A percentile compares a stretch with the other conserved stretches of the same genome.
phyloP scores from a whole-genome alignment of 2,888 invertebrate genomes.

The Schizotus pectinicornis region DNA sequence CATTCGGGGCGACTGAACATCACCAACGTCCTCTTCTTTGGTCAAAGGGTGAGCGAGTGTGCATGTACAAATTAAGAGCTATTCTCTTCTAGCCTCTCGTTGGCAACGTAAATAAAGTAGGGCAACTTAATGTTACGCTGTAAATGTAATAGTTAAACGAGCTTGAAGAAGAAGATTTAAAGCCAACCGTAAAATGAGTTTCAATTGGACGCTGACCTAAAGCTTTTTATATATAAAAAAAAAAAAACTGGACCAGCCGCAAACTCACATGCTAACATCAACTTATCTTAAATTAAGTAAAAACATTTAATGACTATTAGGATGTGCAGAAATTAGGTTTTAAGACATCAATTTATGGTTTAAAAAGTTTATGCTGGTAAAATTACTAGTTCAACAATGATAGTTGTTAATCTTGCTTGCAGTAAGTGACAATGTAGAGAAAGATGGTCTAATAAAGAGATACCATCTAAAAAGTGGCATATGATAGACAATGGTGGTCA shows the following conservation, averaged over 20 bases:
- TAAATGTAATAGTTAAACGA: constrained; percentile 41
- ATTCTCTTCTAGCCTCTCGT: constrained; percentile 39
- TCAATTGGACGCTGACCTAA: constrained; percentile 1
- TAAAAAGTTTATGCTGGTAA: no score
- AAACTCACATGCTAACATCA: no score
- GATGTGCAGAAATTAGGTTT: no score
- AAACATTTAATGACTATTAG: no score
- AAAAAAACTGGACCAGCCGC: no score
- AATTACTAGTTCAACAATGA: no score
- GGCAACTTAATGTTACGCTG: constrained; percentile 36
- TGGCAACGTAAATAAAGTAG: constrained; percentile 41
- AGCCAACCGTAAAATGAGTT: constrained; percentile 23
- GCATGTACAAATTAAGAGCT: constrained; percentile 52
- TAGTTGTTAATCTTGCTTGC: no score
- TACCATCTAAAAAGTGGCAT: constrained; percentile 3
- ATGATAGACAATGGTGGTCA: constrained; percentile 18
- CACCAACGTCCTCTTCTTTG: constrained; percentile 43
- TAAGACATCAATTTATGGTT: no score
- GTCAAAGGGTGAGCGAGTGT: constrained; percentile 49
- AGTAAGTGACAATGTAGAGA: no score
- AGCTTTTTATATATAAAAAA: neutral
- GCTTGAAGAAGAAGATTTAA: constrained; percentile 42
- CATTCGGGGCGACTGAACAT: constrained; percentile 50
- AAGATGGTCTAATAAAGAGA: no score
- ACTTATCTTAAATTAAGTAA: no score